These are phyloP conservation scores for Coelopa frigida DNA, from an alignment of 1,140 invertebrate genomes.

Conservation along the genomic window DNA sequence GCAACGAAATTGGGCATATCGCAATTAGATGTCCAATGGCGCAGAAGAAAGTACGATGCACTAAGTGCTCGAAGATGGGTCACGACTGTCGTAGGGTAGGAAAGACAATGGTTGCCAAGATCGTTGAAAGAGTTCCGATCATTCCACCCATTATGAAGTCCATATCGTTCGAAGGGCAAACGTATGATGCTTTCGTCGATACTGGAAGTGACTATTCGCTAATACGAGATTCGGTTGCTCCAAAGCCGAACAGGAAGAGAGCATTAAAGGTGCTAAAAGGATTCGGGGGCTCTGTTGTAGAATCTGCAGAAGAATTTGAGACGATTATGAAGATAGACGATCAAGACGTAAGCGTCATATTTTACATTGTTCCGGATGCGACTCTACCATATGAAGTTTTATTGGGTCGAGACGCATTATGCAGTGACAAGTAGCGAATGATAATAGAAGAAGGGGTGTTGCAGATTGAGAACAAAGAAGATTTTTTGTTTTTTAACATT, in stretches of 20 bases:
- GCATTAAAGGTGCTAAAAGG: neutral
- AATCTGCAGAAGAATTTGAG: neutral
- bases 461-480: too few species aligned
- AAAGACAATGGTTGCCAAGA: neutral
- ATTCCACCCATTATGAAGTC: neutral
- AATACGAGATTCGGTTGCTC: too few species aligned
- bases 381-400: neutral
- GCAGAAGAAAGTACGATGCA: slow-evolving; percentile 1
- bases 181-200: too few species aligned
- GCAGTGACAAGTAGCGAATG: neutral
- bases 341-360: neutral
- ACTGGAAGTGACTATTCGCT: too few species aligned
- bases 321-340: neutral
- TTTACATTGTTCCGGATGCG: neutral
- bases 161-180: too few species aligned
- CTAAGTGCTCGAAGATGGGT: neutral
- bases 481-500: too few species aligned
- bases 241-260: neutral
- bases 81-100: neutral
- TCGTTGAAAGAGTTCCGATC: too few species aligned
- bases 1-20: too few species aligned
- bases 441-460: too few species aligned
- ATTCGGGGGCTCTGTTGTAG: neutral
- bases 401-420: slow-evolving; percentile 2
- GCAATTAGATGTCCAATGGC: neutral